These are phyloP conservation scores for Pseudorhombus dupliciocellatus DNA, from an alignment of 2,113 vertebrate genomes.

Conservation along the genomic window DNA sequence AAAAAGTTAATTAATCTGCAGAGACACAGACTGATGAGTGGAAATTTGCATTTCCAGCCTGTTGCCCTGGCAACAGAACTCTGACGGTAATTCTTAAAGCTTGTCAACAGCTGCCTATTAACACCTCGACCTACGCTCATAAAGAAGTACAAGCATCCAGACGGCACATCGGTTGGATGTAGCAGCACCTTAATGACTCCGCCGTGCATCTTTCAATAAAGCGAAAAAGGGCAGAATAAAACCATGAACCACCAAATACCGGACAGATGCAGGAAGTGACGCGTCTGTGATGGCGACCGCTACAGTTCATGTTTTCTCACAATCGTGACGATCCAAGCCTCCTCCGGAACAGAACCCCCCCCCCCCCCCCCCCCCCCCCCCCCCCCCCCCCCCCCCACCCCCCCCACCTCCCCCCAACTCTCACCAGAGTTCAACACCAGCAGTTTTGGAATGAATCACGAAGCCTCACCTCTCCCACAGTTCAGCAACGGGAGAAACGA, in stretches of 20 bases:
- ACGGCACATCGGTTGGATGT: neutral
- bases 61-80: neutral
- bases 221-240: neutral
- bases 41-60: neutral
- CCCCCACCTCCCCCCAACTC: no score
- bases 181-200: neutral
- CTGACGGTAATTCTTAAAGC: neutral
- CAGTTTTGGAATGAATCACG: neutral
- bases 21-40: neutral
- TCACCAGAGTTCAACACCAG: neutral
- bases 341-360: neutral
- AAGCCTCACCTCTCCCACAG: constrained; percentile 7
- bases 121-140: neutral
- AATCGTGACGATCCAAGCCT: neutral
- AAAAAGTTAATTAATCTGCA: neutral
- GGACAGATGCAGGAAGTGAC: neutral
- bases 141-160: neutral
- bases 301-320: neutral
- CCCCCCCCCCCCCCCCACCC: no score
- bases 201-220: neutral
- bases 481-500: neutral
- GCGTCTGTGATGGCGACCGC: neutral
- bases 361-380: no score
- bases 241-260: neutral
- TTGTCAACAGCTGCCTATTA: neutral